A percentile compares a stretch with the other conserved stretches of the same genome.
Conservation (phyloP, 2,113 vertebrate species). For the Nesospiza acunhae region DNA sequence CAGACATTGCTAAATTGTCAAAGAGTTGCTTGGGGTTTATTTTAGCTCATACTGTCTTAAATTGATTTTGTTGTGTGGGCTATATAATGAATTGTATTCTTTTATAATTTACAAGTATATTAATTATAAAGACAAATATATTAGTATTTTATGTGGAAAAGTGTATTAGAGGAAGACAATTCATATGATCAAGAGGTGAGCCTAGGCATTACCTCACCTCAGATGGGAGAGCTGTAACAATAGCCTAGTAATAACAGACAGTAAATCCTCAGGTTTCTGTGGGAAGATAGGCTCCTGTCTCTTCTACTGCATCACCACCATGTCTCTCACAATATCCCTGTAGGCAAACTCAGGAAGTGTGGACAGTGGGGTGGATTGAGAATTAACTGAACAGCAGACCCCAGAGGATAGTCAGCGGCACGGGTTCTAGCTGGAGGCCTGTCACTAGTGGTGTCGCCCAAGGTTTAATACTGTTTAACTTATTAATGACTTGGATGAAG, state of each 20-base stretch:
- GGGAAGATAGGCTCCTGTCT: background rate
- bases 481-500: background rate
- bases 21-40: background rate
- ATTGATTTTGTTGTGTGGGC: background rate
- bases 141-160: background rate
- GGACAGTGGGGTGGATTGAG: background rate
- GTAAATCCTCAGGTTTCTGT: background rate
- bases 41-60: background rate
- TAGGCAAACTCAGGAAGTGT: background rate
- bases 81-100: background rate
- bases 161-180: background rate
- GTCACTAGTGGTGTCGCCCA: background rate
- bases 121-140: background rate
- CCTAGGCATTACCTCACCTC: background rate
- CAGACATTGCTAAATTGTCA: background rate
- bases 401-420: background rate
- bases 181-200: background rate
- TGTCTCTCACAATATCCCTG: background rate
- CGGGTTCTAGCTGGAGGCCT: background rate
- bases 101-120: background rate
- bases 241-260: background rate
- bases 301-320: background rate
- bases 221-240: background rate
- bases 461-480: background rate
- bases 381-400: background rate